These are phyloP conservation scores for Hesperophylax magnus DNA, from an alignment of 1,140 invertebrate genomes.

Conservation along the genomic window DNA sequence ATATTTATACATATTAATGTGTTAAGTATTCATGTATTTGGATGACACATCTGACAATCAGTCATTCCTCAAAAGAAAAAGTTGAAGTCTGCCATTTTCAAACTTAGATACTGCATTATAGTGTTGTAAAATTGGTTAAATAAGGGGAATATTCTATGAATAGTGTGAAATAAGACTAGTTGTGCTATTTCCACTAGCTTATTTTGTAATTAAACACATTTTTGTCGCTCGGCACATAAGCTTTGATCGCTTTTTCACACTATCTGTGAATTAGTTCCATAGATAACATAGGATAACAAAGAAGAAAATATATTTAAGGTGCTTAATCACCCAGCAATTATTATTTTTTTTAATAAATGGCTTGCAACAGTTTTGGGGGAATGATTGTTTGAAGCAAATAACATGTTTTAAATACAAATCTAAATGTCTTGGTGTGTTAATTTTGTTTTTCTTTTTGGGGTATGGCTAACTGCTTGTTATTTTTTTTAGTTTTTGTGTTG, in stretches of 20 bases:
- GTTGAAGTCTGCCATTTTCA: background rate
- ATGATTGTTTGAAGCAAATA: constrained; percentile 27
- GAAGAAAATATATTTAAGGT: background rate
- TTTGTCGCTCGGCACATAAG: constrained; percentile 16
- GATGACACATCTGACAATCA: constrained; percentile 42
- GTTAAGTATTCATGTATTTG: constrained; percentile 55
- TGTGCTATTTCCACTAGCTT: constrained; percentile 28
- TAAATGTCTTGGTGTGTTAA: constrained; percentile 57
- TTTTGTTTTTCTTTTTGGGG: constrained; percentile 53
- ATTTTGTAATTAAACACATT: constrained; percentile 21
- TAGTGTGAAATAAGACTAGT: constrained; percentile 14
- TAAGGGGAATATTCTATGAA: constrained; percentile 21
- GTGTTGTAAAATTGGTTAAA: background rate
- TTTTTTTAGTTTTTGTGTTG: constrained; percentile 44
- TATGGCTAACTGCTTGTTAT: constrained; percentile 55
- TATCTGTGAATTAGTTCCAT: constrained; percentile 24
- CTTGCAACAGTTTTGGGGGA: background rate
- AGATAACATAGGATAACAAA: background rate
- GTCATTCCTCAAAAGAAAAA: background rate
- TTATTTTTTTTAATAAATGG: background rate
- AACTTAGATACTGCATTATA: background rate
- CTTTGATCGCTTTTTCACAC: constrained; percentile 20
- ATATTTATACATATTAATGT: constrained; percentile 55
- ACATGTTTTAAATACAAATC: constrained; percentile 43
- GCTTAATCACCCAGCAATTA: background rate